A percentile compares a stretch with the other conserved stretches of the same genome.
These are phyloP conservation scores for Stenodema calcarata DNA, from an alignment of 2,888 invertebrate species.

Conservation along the genomic window DNA sequence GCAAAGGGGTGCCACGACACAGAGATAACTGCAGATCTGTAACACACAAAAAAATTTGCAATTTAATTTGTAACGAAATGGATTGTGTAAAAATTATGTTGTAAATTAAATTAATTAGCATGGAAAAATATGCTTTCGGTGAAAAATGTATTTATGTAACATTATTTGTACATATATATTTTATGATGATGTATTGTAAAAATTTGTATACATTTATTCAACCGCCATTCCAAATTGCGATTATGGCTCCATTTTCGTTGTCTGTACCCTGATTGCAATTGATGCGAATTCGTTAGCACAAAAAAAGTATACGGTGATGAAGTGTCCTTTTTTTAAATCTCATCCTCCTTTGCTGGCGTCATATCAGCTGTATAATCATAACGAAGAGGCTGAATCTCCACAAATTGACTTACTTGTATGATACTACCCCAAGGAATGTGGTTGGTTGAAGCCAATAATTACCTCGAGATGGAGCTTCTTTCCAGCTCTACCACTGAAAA, in stretches of 20 bases:
- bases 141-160: not conserved
- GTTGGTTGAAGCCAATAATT: not conserved
- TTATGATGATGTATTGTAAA: not conserved
- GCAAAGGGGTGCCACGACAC: conserved; percentile 89
- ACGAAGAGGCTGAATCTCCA: not conserved
- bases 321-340: not conserved
- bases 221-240: not conserved
- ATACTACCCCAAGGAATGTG: not conserved
- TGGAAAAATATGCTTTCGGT: not conserved
- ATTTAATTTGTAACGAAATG: not conserved
- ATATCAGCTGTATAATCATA: not conserved
- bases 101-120: not conserved
- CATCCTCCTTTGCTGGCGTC: not conserved
- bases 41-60: conserved; percentile 60
- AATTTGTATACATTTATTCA: not conserved
- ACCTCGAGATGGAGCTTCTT: not conserved
- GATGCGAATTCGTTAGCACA: not conserved
- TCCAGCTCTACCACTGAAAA: not conserved
- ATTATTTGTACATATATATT: not conserved
- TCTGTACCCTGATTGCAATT: not conserved
- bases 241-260: not conserved
- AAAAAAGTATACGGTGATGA: conserved; percentile 19
- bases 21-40: conserved; percentile 82
- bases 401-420: not conserved
- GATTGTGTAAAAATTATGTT: not conserved